A percentile compares a stretch with the other conserved stretches of the same genome.
Conservation (phyloP, 2,888 invertebrate species). For the Capitulum mitella region DNA sequence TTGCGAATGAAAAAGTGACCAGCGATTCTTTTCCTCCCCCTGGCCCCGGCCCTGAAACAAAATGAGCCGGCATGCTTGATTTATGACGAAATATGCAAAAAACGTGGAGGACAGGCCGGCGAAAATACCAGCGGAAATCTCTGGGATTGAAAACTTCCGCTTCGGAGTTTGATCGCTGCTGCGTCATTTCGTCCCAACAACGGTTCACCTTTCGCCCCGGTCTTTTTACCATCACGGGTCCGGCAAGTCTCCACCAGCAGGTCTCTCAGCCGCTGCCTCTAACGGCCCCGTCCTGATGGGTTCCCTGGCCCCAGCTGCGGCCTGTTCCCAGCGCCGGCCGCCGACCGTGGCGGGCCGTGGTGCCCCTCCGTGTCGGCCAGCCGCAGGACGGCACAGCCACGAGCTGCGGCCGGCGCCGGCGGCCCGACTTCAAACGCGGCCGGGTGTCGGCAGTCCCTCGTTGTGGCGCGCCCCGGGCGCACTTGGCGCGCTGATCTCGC, state of each 20-base stretch:
- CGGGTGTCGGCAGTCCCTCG: neutral
- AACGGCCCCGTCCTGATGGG: too few relatives aligned
- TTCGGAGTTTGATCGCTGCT: too few relatives aligned
- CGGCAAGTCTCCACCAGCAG: too few relatives aligned
- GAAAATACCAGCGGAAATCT: neutral
- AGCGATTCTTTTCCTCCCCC: conserved; percentile 19
- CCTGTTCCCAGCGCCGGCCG: too few relatives aligned
- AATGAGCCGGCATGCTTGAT: conserved; percentile 11
- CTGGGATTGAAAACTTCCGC: too few relatives aligned
- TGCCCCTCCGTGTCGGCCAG: neutral
- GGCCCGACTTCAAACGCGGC: neutral
- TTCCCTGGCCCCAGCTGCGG: too few relatives aligned
- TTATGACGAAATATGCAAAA: conserved; percentile 18
- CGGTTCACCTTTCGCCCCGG: too few relatives aligned
- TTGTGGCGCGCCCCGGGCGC: neutral
- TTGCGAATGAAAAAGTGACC: conserved; percentile 24
- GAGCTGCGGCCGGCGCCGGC: neutral
- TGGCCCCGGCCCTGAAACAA: neutral
- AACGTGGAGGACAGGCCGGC: neutral
- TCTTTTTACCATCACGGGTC: too few relatives aligned
- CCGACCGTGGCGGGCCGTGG: neutral
- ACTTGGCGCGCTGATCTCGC: neutral
- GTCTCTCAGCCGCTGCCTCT: too few relatives aligned
- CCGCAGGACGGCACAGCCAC: neutral
- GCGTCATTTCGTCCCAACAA: too few relatives aligned